phyloP scores from a whole-genome alignment of 2,797 vertebrate species.

The Diplodus sargus region DNA sequence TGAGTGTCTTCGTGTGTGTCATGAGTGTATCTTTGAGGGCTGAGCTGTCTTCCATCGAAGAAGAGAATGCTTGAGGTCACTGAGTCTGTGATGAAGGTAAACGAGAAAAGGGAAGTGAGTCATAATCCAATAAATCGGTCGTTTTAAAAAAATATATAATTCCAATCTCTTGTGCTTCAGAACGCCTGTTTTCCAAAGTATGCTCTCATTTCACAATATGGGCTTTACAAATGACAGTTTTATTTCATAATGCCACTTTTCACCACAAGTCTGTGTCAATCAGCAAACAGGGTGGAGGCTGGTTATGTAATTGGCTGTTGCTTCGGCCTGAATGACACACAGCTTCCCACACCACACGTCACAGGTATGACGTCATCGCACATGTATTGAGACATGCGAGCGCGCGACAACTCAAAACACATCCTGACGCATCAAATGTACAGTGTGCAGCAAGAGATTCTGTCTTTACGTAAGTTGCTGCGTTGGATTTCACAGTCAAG shows the following conservation, averaged over 20 bases:
- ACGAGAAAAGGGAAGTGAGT: too few relatives aligned
- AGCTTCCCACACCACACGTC: neutral
- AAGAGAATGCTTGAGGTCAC: too few relatives aligned
- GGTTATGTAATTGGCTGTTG: neutral
- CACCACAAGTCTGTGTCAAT: neutral
- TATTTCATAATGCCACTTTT: constrained; percentile 12
- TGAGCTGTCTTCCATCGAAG: too few relatives aligned
- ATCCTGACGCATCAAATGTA: neutral
- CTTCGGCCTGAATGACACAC: neutral
- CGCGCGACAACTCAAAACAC: neutral
- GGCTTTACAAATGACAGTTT: neutral
- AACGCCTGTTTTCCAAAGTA: neutral
- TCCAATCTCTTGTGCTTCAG: constrained; percentile 3
- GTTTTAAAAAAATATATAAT: neutral
- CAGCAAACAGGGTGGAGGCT: neutral
- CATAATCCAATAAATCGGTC: neutral
- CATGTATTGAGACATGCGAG: neutral
- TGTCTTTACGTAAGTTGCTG: neutral
- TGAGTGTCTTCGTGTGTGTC: neutral
- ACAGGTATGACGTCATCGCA: neutral
- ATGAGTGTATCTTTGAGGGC: neutral
- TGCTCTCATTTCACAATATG: neutral
- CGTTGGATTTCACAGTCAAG: neutral
- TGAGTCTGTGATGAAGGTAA: neutral
- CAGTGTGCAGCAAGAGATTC: neutral